Conservation (phyloP, 1,140 invertebrate species). For the Drosophila ananassae region DNA sequence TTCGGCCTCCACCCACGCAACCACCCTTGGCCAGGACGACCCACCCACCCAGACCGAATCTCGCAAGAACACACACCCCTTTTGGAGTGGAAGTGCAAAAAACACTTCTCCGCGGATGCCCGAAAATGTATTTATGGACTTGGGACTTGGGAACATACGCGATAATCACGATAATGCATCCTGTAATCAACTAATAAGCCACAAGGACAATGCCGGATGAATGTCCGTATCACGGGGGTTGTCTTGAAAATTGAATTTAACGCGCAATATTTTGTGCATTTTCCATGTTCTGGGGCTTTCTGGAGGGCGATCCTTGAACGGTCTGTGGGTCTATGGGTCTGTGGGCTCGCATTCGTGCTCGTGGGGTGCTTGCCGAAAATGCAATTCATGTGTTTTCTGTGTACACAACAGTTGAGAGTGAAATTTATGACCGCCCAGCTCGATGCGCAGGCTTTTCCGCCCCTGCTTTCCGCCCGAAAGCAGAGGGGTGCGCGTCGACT, state of each 20-base stretch:
- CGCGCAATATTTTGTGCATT: conserved; percentile 83
- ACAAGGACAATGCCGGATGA: conserved; percentile 52
- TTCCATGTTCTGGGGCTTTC: conserved; percentile 53
- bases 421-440: conserved; percentile 68
- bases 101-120: conserved; percentile 10
- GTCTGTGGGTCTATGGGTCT: conserved; percentile 15
- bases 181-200: conserved; percentile 84
- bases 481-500: conserved; percentile 59
- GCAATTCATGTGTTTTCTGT: conserved; percentile 78
- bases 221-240: conserved; percentile 38
- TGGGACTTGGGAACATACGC: conserved; percentile 52
- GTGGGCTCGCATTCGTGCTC: too few relatives aligned
- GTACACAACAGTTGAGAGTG: conserved; percentile 53
- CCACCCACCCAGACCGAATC: background rate
- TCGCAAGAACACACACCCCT: conserved; percentile 32
- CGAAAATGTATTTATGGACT: conserved; percentile 65
- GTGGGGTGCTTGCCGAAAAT: conserved; percentile 70
- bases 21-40: background rate
- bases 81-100: conserved; percentile 38
- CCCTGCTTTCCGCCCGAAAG: conserved; percentile 8
- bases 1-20: conserved; percentile 36
- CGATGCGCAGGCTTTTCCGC: conserved; percentile 44
- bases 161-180: conserved; percentile 84
- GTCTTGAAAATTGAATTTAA: conserved; percentile 82
- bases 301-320: conserved; percentile 11